phyloP scores from a whole-genome alignment of 2,113 vertebrate species.

The Dipodomys merriami region DNA sequence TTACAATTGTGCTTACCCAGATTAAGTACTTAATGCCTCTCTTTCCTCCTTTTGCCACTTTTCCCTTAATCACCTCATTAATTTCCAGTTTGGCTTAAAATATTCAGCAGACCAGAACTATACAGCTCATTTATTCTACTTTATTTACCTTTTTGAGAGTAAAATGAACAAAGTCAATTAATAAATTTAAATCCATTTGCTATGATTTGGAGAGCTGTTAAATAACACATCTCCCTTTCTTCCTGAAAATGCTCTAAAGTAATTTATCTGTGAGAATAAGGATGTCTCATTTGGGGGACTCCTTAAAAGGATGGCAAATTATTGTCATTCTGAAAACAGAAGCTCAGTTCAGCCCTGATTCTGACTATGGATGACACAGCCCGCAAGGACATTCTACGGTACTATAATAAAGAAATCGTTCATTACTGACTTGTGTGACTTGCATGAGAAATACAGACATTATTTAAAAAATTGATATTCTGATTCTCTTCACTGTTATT shows the following conservation, averaged over 20 bases:
- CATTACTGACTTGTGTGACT: not conserved
- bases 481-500: not conserved
- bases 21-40: conserved; percentile 54
- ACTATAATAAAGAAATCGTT: not conserved
- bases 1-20: conserved; percentile 37
- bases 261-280: conserved; percentile 49
- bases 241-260: not conserved
- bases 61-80: conserved; percentile 75
- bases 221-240: conserved; percentile 59
- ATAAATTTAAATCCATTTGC: conserved; percentile 67
- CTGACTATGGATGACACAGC: not conserved
- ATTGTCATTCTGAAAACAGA: not conserved
- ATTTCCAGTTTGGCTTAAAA: conserved; percentile 76
- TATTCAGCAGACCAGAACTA: conserved; percentile 60
- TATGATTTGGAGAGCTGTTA: conserved; percentile 63
- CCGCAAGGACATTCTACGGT: not conserved
- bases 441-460: not conserved
- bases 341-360: not conserved
- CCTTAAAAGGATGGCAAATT: conserved; percentile 12
- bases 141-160: conserved; percentile 75
- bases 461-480: not conserved
- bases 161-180: conserved; percentile 74
- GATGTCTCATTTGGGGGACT: not conserved
- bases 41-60: conserved; percentile 17
- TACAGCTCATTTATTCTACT: conserved; percentile 71